Evolutionary conservation across 2,797 vertebrate genomes (phyloP).

Genomic region (Spea hammondii): DNA sequence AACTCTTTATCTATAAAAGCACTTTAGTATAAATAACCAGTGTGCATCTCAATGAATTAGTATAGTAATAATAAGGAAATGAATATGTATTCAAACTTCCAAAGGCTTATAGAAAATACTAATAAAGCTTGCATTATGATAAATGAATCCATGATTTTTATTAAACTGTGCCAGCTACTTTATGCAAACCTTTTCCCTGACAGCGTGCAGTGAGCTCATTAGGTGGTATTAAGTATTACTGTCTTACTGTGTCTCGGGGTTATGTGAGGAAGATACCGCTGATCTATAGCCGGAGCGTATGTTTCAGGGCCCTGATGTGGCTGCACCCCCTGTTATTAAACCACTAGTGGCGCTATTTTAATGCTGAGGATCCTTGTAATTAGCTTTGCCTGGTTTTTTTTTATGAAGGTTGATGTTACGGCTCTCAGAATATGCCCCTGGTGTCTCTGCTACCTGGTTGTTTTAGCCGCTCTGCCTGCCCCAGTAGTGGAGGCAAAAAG

Average conservation of each 20-base stretch:
- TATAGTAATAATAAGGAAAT: neutral
- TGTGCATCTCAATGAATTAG: neutral
- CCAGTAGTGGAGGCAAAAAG: neutral
- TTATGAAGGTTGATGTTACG: too few species aligned
- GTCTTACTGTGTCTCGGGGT: neutral
- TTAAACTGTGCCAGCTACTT: neutral
- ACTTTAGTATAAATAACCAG: too few species aligned
- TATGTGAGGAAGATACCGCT: too few species aligned
- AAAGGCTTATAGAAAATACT: neutral
- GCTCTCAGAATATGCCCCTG: too few species aligned
- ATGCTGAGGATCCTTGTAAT: too few species aligned
- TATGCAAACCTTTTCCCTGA: neutral
- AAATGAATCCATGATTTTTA: neutral
- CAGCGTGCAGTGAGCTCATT: neutral
- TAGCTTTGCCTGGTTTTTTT: too few species aligned
- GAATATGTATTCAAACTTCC: neutral
- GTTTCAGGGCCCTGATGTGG: too few species aligned
- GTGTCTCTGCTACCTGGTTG: too few species aligned
- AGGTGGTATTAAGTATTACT: neutral
- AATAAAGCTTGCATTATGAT: neutral
- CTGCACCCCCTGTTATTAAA: too few species aligned
- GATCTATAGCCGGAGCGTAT: too few species aligned
- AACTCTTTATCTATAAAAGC: too few species aligned
- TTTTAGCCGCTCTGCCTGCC: neutral
- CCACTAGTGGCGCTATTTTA: too few species aligned